Evolutionary conservation across 2,113 vertebrate genomes (phyloP), one percentile per base, ranked within the genome.

Genomic region (Grallaria varia): DNA sequence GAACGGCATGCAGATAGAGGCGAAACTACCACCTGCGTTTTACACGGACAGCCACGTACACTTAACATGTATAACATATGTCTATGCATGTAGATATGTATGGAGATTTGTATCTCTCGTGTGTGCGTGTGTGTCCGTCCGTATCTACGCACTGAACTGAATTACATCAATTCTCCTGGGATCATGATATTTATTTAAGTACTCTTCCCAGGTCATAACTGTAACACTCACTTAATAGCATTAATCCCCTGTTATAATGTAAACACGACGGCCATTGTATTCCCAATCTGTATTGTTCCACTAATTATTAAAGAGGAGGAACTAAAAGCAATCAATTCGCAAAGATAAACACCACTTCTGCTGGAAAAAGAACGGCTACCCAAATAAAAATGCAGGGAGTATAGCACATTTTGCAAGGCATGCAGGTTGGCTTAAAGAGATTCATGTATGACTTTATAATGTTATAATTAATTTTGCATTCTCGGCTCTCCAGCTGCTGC

Each of bases 161-260:
- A 96, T 92, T 91, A 44, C 58, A 63, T 42, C 35, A 53, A 5
- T 79, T 84, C 68, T 90, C 83, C 25, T 60, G 92, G 91, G 95
- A 92, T 31, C 56, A 27, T 23, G 44, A 78, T 83, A 82, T 88
- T 96, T 85, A 92, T 94, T 92, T 95, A 96, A 91, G 77, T 72
- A 40, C 81, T 81, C 79, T 89, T 90, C 80, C 81, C 80, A 80
- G 90, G 94, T 94, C 95, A 90, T 83, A 60, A 63, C 79, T 90
- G 95, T 55, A 86, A 82, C 92, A 95, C 81, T 96, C 92, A 84
- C 89, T 96, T 97, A 97, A 96, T 96, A 94, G 89, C 94, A 97
- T 96, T 96, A 96, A 96, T 96, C 90, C 93, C 88, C 53, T 95
- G 88, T 95, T 95, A 87, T 85, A 96, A 95, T 89, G 96, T 87